Percentiles rank a stretch among this genome's conserved stretches.
phyloP scores from a whole-genome alignment of 2,797 vertebrate species.

The Brachyalestes nurse region DNA sequence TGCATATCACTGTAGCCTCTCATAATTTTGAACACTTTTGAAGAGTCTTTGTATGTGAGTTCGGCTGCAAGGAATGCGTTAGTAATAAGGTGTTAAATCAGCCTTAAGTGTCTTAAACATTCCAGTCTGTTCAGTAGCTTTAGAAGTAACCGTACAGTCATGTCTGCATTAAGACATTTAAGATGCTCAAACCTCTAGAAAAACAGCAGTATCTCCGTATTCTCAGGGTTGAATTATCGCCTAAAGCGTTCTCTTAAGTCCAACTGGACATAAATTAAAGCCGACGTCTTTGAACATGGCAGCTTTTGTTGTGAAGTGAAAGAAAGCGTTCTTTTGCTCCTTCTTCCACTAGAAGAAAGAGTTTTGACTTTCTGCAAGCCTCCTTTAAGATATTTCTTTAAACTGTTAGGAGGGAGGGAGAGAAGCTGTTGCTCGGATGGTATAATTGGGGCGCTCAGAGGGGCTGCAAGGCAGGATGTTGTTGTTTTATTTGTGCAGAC shows the following conservation, averaged over 20 bases:
- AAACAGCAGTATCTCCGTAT: not conserved
- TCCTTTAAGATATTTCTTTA: slow-evolving; percentile 29
- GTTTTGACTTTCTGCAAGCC: slow-evolving; percentile 23
- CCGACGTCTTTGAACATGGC: not conserved
- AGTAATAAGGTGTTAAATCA: not conserved
- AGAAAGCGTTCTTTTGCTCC: not conserved
- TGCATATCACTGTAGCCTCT: not conserved
- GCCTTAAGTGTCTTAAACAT: not conserved
- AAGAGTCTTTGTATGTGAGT: not conserved
- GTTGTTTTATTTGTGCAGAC: slow-evolving; percentile 79
- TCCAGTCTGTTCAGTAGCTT: not conserved
- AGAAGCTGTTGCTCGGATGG: slow-evolving; percentile 68
- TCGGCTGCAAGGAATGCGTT: not conserved
- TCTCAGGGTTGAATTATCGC: not conserved
- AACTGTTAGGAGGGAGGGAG: slow-evolving; percentile 60
- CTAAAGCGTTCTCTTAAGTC: not conserved
- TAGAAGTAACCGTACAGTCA: not conserved
- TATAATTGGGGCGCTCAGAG: slow-evolving; percentile 43
- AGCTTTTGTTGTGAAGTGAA: not conserved
- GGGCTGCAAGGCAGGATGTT: slow-evolving; percentile 76
- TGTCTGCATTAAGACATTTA: not conserved
- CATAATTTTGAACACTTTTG: not conserved
- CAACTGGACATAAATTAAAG: not conserved
- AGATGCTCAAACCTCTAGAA: not conserved
- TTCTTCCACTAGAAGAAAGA: slow-evolving; percentile 6